These are phyloP conservation scores for Hiodon alosoides DNA, from an alignment of 2,113 vertebrate species.

Conservation along the genomic window DNA sequence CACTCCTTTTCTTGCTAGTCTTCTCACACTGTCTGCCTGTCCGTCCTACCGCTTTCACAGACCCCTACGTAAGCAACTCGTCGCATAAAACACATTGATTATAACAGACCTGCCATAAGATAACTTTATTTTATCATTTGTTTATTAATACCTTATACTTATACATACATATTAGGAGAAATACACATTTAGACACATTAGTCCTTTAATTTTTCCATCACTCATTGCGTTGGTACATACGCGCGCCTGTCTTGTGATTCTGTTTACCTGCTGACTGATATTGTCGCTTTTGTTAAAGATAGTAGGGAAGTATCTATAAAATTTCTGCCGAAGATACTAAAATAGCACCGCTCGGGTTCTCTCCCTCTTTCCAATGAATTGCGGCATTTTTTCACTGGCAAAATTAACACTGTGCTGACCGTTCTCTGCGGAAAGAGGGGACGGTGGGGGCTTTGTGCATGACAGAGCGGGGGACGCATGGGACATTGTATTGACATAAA, in stretches of 20 bases:
- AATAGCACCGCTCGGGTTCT: background rate
- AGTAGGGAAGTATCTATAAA: background rate
- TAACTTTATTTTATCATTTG: background rate
- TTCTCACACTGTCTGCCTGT: conserved; percentile 37
- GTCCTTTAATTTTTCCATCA: background rate
- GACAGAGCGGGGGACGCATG: conserved; percentile 30
- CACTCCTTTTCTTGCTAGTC: conserved; percentile 42
- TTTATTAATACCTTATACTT: conserved; percentile 1
- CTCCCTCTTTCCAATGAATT: conserved; percentile 42
- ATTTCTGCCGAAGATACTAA: conserved; percentile 32
- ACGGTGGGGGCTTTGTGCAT: conserved; percentile 18
- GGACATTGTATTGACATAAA: background rate
- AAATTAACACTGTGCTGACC: conserved; percentile 37
- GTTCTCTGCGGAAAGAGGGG: conserved; percentile 41
- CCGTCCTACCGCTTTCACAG: conserved; percentile 38
- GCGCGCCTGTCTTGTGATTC: background rate
- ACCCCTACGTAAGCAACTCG: conserved; percentile 55
- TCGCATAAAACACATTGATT: conserved; percentile 52
- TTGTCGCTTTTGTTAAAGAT: background rate
- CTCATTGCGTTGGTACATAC: background rate
- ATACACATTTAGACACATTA: background rate
- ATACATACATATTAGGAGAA: background rate
- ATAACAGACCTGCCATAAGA: conserved; percentile 23
- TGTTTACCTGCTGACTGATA: background rate
- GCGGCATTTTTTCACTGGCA: conserved; percentile 25